Evolutionary conservation across 2,113 vertebrate species (phyloP), one percentile per base, ranked within the genome.

Genomic region (Cyprinodon tularosa): DNA sequence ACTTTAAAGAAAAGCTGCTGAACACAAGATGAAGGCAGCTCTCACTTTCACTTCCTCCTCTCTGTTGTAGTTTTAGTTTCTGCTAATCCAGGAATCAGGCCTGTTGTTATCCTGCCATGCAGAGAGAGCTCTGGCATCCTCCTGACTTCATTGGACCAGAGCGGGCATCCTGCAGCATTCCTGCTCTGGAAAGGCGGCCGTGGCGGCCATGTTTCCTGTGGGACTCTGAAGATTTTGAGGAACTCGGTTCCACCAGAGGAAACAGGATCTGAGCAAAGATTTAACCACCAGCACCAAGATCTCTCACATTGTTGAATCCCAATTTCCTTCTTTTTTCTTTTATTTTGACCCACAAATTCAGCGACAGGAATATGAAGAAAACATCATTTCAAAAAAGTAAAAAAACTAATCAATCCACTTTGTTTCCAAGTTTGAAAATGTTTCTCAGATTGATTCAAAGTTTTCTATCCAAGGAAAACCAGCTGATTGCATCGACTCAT

Each of bases 201-300:
- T 9, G 59, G 53, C 68, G 44, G 68, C 20, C 12, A 59, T 37
- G n/a, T 47, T 72, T 72, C 71, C 71, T 72, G 71, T 63, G 71
- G 61, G 71, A 72, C 71, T 63, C 70, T 0, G 44, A 42, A 62
- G 45, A 44, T 48, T 62, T 63, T 72, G 60, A 63, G 61, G 71
- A 63, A 63, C 70, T 72, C 14, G 12, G 59, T 38, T 72, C 70
- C 60, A 38, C 60, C n/a, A 9, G 42, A 62, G 60, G 42, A 72
- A 72, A 50, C 61, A 9, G 60, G 50, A 57, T 57, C 50, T 57
- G 50, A 57, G 9, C 14, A 20, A 4, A 57, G 50, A 57, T 57
- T 53, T 57, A 57, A 57, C 50, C 50, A 57, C 50, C 50, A 57
- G 50, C 20, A 57, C 50, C 4, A 17, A 20, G 66, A 9, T 53